These are phyloP conservation scores for Doryteuthis pealeii DNA, from an alignment of 1,140 invertebrate species.

Conservation along the genomic window DNA sequence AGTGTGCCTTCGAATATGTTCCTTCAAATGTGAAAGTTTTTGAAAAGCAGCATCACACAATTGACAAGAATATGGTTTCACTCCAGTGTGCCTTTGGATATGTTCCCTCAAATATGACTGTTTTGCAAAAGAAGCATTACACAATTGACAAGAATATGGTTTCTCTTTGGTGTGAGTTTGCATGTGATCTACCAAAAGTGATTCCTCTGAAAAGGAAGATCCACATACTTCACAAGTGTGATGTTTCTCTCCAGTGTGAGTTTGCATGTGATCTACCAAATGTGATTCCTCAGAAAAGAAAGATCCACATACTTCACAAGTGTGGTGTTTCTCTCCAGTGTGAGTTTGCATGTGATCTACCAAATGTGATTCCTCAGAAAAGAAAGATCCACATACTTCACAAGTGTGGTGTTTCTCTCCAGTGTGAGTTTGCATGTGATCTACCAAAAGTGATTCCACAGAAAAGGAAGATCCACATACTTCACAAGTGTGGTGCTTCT, in stretches of 20 bases:
- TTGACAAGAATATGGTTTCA: constrained; percentile 61
- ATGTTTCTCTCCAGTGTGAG: background rate
- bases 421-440: constrained; percentile 20
- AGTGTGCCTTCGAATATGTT: constrained; percentile 34
- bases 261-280: background rate
- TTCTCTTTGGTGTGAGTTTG: background rate
- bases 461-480: background rate
- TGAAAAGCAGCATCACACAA: constrained; percentile 87
- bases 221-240: background rate
- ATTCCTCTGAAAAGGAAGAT: background rate
- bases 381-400: constrained; percentile 16
- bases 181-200: background rate
- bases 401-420: constrained; percentile 24
- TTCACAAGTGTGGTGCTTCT: no score
- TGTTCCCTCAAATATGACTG: constrained; percentile 23
- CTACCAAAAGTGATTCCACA: background rate
- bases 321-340: background rate
- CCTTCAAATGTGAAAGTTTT: constrained; percentile 81
- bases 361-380: constrained; percentile 6
- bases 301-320: background rate
- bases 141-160: background rate
- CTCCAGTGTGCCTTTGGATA: constrained; percentile 34
- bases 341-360: background rate
- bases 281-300: background rate
- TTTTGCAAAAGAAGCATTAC: background rate